Conservation (phyloP, 2,888 invertebrate genomes). For the Meganola albula region DNA sequence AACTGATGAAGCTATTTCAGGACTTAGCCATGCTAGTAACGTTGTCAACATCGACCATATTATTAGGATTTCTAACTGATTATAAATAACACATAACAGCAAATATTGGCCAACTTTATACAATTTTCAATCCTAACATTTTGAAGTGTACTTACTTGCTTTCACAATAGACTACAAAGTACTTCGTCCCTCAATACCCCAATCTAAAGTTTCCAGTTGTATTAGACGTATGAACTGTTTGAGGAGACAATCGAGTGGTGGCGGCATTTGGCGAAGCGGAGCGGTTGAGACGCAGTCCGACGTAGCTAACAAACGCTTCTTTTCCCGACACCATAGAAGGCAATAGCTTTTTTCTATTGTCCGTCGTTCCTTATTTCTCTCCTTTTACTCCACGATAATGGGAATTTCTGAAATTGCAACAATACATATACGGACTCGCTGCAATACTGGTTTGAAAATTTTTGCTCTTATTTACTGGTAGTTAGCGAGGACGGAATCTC, state of each 20-base stretch:
- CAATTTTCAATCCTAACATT: too few relatives aligned
- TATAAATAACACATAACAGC: too few relatives aligned
- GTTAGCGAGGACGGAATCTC: constrained; percentile 18
- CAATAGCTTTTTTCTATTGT: constrained; percentile 45
- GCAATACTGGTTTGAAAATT: constrained; percentile 40
- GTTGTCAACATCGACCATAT: too few relatives aligned
- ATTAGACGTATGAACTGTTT: too few relatives aligned
- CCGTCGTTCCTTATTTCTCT: constrained; percentile 64
- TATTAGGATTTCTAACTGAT: too few relatives aligned
- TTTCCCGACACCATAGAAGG: constrained; percentile 16
- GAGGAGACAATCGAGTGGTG: constrained; percentile 14
- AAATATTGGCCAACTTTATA: too few relatives aligned
- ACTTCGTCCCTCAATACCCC: too few relatives aligned
- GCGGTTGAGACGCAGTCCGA: constrained; percentile 17
- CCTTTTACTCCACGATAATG: constrained; percentile 65
- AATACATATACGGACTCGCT: constrained; percentile 62
- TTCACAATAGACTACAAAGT: too few relatives aligned
- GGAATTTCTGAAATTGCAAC: constrained; percentile 76
- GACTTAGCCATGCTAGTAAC: too few relatives aligned
- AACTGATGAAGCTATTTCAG: too few relatives aligned
- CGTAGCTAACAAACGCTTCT: constrained; percentile 38
- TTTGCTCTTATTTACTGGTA: constrained; percentile 24
- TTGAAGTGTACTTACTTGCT: too few relatives aligned
- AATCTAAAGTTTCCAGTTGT: too few relatives aligned
- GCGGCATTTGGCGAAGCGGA: constrained; percentile 8